Conservation (phyloP, 2,888 invertebrate genomes). For the Eupithecia pulchellata region DNA sequence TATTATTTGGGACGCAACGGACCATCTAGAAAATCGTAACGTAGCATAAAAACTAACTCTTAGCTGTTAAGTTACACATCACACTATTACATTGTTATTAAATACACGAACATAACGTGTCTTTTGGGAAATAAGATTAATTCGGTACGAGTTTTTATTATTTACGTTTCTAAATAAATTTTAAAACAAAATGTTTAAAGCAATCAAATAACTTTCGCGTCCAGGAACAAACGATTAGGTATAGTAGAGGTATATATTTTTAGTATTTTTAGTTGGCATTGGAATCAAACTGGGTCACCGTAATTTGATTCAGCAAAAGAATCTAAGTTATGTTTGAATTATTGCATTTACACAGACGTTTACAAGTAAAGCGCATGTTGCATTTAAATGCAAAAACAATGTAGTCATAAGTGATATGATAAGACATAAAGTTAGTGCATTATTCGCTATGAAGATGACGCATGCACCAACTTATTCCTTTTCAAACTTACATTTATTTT, state of each 20-base stretch:
- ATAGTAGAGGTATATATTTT: too few relatives aligned
- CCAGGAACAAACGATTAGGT: not conserved
- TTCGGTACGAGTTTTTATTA: not conserved
- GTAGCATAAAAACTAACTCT: not conserved
- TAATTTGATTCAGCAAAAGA: not conserved
- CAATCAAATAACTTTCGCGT: not conserved
- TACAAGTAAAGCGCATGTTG: conserved; percentile 41
- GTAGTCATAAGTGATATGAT: conserved; percentile 38
- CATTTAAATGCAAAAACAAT: conserved; percentile 35
- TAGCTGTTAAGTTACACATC: not conserved
- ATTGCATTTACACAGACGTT: conserved; percentile 27
- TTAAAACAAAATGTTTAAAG: not conserved
- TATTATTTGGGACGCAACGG: not conserved
- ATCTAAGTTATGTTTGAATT: not conserved
- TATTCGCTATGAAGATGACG: conserved; percentile 55
- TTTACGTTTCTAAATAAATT: not conserved
- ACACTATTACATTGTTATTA: not conserved
- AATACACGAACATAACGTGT: not conserved
- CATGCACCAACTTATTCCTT: conserved; percentile 62
- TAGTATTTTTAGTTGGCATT: conserved; percentile 15
- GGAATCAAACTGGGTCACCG: conserved; percentile 4
- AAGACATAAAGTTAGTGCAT: conserved; percentile 49
- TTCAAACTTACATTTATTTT: conserved; percentile 76
- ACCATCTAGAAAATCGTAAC: not conserved
- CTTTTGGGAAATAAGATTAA: not conserved